A percentile compares a stretch with the other conserved stretches of the same genome.
These are phyloP conservation scores for Nasonovia ribisnigri DNA, from an alignment of 2,888 invertebrate genomes.

Conservation along the genomic window DNA sequence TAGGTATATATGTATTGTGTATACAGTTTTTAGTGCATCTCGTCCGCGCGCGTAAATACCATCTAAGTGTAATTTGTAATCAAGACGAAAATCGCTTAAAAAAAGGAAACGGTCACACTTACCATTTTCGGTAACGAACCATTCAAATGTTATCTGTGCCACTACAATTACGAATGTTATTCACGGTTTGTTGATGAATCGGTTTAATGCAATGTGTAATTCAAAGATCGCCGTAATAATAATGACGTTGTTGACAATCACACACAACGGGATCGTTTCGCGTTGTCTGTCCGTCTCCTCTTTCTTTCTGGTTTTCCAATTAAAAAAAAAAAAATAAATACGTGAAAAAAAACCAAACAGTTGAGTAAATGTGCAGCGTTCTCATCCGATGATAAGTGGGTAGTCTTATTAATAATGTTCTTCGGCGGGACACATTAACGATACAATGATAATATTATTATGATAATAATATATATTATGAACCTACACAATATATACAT, in stretches of 20 bases:
- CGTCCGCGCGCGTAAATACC: neutral
- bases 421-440: neutral
- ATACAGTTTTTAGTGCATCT: neutral
- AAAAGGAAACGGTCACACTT: constrained; percentile 33
- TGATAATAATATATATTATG: neutral
- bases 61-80: neutral
- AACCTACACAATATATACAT: neutral
- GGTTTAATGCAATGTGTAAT: constrained; percentile 40
- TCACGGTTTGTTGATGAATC: constrained; percentile 52
- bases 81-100: neutral
- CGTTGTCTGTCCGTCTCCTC: neutral
- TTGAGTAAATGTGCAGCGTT: constrained; percentile 8
- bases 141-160: constrained; percentile 47
- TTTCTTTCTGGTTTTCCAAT: constrained; percentile 32
- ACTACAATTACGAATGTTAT: constrained; percentile 12
- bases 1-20: too few relatives aligned
- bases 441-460: neutral
- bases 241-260: constrained; percentile 32
- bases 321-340: constrained; percentile 22
- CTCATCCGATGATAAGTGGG: neutral
- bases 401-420: neutral
- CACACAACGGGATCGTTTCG: constrained; percentile 19
- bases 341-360: neutral
- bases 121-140: constrained; percentile 30
- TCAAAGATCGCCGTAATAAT: constrained; percentile 38